Evolutionary conservation across 37 sponge, comb jelly and placozoan species (phyloP).

Genomic region (Beroe forskalii): DNA sequence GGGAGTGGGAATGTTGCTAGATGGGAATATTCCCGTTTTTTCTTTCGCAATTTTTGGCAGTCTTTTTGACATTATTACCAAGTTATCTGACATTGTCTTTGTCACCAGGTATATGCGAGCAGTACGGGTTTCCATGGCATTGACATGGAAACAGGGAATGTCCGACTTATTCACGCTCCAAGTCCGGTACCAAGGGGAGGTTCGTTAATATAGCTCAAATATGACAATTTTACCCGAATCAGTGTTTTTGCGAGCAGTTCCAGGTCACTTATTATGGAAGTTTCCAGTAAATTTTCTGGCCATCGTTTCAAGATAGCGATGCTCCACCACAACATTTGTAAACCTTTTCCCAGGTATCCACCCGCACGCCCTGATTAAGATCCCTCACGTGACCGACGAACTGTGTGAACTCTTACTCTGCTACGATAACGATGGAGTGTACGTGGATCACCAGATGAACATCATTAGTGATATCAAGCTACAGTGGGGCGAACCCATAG

Average conservation of each 20-base stretch:
- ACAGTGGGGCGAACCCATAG: constrained; percentile 96
- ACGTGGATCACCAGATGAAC: constrained; percentile 79
- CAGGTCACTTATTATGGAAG: too few relatives aligned
- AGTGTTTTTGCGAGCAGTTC: too few relatives aligned
- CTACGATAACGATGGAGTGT: constrained; percentile 87
- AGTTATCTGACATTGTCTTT: too few relatives aligned
- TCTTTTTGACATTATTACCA: too few relatives aligned
- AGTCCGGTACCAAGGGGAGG: constrained; percentile 33
- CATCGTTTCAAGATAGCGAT: too few relatives aligned
- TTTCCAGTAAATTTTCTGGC: too few relatives aligned
- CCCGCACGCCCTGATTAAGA: constrained; percentile 58
- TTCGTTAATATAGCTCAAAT: too few relatives aligned
- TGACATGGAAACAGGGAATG: constrained; percentile 88
- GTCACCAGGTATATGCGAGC: constrained; percentile 41
- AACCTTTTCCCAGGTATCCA: constrained; percentile 39
- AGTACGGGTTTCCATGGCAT: constrained; percentile 87
- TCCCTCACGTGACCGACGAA: not conserved
- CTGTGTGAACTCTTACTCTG: constrained; percentile 79
- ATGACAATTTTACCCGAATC: too few relatives aligned
- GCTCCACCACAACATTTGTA: too few relatives aligned
- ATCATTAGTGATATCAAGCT: constrained; percentile 76
- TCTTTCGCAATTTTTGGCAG: too few relatives aligned
- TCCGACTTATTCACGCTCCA: constrained; percentile 56
- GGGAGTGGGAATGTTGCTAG: too few relatives aligned
- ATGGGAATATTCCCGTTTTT: too few relatives aligned